Base-by-base conservation (phyloP, 2,888 invertebrate species). In the Tridacna gigas region DNA sequence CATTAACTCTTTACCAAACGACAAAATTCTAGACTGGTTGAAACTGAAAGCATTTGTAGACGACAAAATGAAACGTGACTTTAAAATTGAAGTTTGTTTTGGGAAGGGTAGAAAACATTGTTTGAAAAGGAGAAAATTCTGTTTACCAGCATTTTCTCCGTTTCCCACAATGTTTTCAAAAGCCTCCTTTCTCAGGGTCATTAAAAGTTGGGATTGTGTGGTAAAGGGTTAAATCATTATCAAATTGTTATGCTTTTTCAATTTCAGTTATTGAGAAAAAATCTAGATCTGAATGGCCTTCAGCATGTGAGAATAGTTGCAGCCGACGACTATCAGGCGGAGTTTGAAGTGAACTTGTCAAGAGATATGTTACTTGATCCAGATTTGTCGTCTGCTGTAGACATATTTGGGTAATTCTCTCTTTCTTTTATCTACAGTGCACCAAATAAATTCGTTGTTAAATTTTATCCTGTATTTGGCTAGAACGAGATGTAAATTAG, bases 301-400 rank as follows among this genome's bases (percentile, higher is more conserved):
- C 71, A 76, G 15, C 83, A 92, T 77, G 90, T 93, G 9, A 86
- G 91, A 73, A 92, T 95, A 18, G 94, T 95, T 22, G 95, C 93
- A 9, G 90, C 94, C 9, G 95, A 95, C 91, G 91, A 91, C 65
- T 87, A 83, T 63, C 88, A 84, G 47, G 82, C 84, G 28, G 90
- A 83, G 18, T 86, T 82, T 48, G 88, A 88, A 26, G 93, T 93
- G 91, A 87, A 87, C 15, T 91, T 94, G 67, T 90, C 91, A 12
- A 69, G 86, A 47, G 93, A 94, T 77, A 90, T 94, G 66, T 77
- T 90, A 37, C 90, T 91, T 25, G 93, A 94, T 79, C 73, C 86
- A 0, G 86, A 85, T 15, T 88, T 94, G n/a, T 89, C 90, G 15
- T 81, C 90, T n/a, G 90, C 93, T 48, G 88, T 94, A 26, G 93